Evolutionary conservation across 2,797 vertebrate genomes (phyloP).

Genomic region (Apogon hyalosoma): DNA sequence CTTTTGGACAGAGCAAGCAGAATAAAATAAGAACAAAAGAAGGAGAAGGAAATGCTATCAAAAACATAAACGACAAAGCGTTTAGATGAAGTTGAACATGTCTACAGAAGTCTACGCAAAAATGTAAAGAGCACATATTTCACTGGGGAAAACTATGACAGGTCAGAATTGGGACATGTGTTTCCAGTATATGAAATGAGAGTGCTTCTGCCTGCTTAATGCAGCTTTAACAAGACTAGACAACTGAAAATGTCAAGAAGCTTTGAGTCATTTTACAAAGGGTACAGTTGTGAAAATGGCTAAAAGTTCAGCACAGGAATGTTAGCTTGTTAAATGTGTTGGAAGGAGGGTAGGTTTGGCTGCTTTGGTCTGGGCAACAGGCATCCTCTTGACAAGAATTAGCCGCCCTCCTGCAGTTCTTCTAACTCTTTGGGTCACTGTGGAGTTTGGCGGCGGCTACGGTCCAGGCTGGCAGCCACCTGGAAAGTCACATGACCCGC

Average conservation of each 20-base stretch:
- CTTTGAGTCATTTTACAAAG: conserved; percentile 38
- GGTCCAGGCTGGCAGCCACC: conserved; percentile 54
- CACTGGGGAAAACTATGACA: neutral
- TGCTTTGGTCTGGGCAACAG: conserved; percentile 26
- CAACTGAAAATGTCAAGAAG: conserved; percentile 41
- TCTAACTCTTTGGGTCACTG: conserved; percentile 53
- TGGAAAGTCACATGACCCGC: conserved; percentile 64
- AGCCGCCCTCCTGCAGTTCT: conserved; percentile 48
- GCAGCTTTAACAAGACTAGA: conserved; percentile 30
- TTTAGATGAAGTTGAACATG: too few relatives aligned
- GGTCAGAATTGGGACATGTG: neutral
- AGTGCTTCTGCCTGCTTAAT: conserved; percentile 5
- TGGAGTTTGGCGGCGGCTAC: conserved; percentile 51
- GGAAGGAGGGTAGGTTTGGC: conserved; percentile 45
- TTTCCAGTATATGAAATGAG: conserved; percentile 6
- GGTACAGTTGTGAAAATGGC: conserved; percentile 45
- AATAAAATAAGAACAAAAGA: too few relatives aligned
- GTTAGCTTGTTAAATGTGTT: conserved; percentile 68
- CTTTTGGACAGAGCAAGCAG: too few relatives aligned
- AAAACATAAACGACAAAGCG: too few relatives aligned
- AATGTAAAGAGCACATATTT: neutral
- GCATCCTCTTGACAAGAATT: conserved; percentile 57
- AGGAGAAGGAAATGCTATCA: too few relatives aligned
- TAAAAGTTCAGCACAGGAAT: conserved; percentile 66
- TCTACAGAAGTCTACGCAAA: neutral